Percentiles rank a stretch among this genome's conserved stretches.
These are phyloP conservation scores for Hippolais icterina DNA, from an alignment of 2,113 vertebrate species.

Conservation along the genomic window DNA sequence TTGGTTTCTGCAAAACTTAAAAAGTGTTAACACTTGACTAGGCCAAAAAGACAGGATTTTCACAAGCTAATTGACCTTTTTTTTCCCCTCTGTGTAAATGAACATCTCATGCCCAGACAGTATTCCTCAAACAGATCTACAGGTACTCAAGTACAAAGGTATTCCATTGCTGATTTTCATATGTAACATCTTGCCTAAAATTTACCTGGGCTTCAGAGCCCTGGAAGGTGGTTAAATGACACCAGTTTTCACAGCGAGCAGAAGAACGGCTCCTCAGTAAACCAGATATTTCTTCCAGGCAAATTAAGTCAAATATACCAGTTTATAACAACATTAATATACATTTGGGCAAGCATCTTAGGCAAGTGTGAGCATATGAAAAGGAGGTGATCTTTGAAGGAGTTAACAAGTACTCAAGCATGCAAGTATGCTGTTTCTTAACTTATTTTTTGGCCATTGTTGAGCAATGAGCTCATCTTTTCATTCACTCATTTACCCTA, in stretches of 20 bases:
- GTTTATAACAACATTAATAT: not conserved
- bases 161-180: not conserved
- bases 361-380: not conserved
- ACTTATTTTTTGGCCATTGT: not conserved
- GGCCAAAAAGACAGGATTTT: not conserved
- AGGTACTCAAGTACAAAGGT: not conserved
- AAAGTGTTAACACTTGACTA: not conserved
- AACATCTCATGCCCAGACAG: not conserved
- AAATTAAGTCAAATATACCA: not conserved
- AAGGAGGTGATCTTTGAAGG: not conserved
- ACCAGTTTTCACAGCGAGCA: not conserved
- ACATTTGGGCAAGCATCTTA: not conserved
- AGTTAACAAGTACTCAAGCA: not conserved
- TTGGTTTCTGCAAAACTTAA: not conserved
- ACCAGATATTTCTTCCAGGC: not conserved
- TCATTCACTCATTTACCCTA: not conserved
- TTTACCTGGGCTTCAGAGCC: not conserved
- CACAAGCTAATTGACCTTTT: not conserved
- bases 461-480: not conserved
- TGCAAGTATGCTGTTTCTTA: not conserved
- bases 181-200: not conserved
- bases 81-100: not conserved
- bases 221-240: not conserved
- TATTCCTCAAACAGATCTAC: not conserved
- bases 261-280: not conserved